Conservation (phyloP, 2,888 invertebrate genomes). For the Melolontha melolontha region DNA sequence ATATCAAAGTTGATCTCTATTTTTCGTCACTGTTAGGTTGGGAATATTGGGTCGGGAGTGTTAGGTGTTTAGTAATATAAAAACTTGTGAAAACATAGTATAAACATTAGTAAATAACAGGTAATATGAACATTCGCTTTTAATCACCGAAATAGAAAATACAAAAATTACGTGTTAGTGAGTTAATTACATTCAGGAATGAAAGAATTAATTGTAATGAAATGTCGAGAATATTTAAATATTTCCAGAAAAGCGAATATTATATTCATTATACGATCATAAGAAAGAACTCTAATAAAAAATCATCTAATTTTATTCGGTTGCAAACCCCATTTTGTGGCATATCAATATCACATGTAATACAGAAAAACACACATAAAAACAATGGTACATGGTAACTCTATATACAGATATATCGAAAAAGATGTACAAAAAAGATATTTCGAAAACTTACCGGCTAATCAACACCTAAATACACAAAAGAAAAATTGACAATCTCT, state of each 20-base stretch:
- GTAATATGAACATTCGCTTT: constrained; percentile 43
- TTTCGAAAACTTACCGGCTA: constrained; percentile 41
- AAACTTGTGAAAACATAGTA: constrained; percentile 39
- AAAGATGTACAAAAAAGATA: constrained; percentile 7
- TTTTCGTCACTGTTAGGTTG: constrained; percentile 7
- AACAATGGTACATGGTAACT: constrained; percentile 41
- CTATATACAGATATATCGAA: constrained; percentile 14
- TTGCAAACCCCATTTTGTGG: constrained; percentile 58
- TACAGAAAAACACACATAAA: constrained; percentile 3
- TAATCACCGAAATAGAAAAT: not conserved
- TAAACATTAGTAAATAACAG: constrained; percentile 37
- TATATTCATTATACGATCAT: constrained; percentile 38
- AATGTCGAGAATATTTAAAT: not conserved
- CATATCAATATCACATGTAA: constrained; percentile 51
- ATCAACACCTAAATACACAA: constrained; percentile 33
- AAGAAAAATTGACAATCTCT: constrained; percentile 10
- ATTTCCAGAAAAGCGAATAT: constrained; percentile 39
- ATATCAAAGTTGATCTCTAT: constrained; percentile 24
- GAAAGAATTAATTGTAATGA: not conserved
- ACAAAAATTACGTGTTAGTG: constrained; percentile 5
- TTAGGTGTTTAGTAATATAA: constrained; percentile 34
- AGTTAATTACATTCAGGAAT: not conserved
- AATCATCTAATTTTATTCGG: constrained; percentile 48
- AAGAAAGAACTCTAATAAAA: constrained; percentile 39
- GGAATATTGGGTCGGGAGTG: constrained; percentile 28